These are phyloP conservation scores for Cephus cinctus DNA, from an alignment of 1,140 invertebrate species.

Conservation along the genomic window DNA sequence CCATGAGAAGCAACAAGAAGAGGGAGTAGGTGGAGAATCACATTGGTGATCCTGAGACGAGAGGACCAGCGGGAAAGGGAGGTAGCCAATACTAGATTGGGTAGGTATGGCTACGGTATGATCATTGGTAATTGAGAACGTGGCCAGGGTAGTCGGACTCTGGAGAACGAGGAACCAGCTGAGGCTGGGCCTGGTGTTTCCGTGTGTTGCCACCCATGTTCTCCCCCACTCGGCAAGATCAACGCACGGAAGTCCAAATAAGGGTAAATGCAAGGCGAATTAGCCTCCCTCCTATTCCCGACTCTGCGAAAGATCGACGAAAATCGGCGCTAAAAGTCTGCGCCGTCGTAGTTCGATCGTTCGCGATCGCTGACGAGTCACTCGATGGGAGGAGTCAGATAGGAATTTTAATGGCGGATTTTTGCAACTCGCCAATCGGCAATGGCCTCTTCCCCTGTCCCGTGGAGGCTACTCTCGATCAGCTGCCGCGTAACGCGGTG, in stretches of 20 bases:
- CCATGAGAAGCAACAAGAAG: too few species aligned
- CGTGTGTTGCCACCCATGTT: background rate
- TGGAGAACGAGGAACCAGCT: too few species aligned
- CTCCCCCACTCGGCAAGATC: constrained; percentile 2
- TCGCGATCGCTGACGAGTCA: constrained; percentile 26
- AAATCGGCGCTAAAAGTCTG: constrained; percentile 10
- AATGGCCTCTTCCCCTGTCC: constrained; percentile 16
- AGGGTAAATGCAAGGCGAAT: constrained; percentile 46
- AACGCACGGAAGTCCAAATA: constrained; percentile 48
- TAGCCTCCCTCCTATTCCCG: constrained; percentile 26
- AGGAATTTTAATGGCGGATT: constrained; percentile 51
- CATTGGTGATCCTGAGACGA: too few species aligned
- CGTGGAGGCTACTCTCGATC: too few species aligned
- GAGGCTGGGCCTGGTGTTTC: too few species aligned
- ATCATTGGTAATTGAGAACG: too few species aligned
- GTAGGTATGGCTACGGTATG: too few species aligned
- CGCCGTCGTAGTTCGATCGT: constrained; percentile 16
- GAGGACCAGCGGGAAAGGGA: too few species aligned
- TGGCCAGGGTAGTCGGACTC: too few species aligned
- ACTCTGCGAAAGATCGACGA: constrained; percentile 7
- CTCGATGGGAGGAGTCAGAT: constrained; percentile 47
- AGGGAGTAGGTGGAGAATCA: too few species aligned
- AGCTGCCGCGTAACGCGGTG: too few species aligned
- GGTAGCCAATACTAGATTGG: too few species aligned
- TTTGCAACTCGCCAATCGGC: constrained; percentile 46